A percentile compares a stretch with the other conserved stretches of the same genome.
Conservation (phyloP, 1,140 invertebrate genomes). For the Drosophila nigrodunni region DNA sequence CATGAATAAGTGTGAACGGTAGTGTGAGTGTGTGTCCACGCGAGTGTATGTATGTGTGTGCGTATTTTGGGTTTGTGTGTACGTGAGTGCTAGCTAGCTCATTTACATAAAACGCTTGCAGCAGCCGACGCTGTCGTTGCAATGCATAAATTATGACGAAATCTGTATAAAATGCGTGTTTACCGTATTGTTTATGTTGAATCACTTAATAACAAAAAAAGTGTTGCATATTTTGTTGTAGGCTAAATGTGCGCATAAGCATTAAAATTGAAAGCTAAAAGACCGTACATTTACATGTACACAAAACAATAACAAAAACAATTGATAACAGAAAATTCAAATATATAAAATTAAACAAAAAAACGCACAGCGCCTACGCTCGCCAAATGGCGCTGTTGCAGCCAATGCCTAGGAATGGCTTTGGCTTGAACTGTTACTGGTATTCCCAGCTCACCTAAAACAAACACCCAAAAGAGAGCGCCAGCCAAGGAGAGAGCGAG, state of each 20-base stretch:
- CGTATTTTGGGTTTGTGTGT: slow-evolving; percentile 27
- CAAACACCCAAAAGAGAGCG: slow-evolving; percentile 11
- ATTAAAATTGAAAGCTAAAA: slow-evolving; percentile 29
- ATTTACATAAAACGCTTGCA: slow-evolving; percentile 48
- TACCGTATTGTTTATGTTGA: slow-evolving; percentile 53
- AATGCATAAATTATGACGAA: slow-evolving; percentile 56
- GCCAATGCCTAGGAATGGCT: slow-evolving; percentile 56
- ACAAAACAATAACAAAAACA: slow-evolving; percentile 27
- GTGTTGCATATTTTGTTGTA: slow-evolving; percentile 44
- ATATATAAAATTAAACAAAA: neutral
- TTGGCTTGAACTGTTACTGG: slow-evolving; percentile 53
- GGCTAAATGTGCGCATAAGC: slow-evolving; percentile 25
- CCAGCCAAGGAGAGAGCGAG: slow-evolving; percentile 27
- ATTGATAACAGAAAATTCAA: slow-evolving; percentile 1
- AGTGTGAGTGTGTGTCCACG: neutral
- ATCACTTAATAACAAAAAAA: slow-evolving; percentile 27
- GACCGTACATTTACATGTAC: slow-evolving; percentile 11
- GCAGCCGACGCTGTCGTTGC: slow-evolving; percentile 19
- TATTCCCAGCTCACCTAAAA: slow-evolving; percentile 50
- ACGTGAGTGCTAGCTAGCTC: slow-evolving; percentile 39
- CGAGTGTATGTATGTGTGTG: slow-evolving; percentile 21
- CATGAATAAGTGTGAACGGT: neutral
- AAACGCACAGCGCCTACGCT: slow-evolving; percentile 15
- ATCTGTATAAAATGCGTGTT: slow-evolving; percentile 49
- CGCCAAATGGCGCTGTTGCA: slow-evolving; percentile 46